phyloP scores from a whole-genome alignment of 2,113 vertebrate species.

The Rhinolophus ferrumequinum region DNA sequence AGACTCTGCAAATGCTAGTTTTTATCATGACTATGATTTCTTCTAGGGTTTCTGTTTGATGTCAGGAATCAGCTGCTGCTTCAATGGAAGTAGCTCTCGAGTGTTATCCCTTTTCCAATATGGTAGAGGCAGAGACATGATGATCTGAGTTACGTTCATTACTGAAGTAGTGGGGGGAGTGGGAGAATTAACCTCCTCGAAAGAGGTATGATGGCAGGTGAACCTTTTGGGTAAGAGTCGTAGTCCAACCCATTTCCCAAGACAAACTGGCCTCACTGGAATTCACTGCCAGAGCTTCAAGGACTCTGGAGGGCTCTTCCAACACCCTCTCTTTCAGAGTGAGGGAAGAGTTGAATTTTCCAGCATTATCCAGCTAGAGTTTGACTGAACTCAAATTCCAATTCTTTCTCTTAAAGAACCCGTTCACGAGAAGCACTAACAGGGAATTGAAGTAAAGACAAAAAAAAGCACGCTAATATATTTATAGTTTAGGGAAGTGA shows the following conservation, averaged over 20 bases:
- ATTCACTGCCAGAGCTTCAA: neutral
- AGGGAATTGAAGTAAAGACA: slow-evolving; percentile 30
- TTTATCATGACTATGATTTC: neutral
- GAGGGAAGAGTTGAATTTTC: neutral
- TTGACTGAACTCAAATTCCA: neutral
- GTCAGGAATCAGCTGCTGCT: neutral
- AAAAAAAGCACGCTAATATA: slow-evolving; percentile 20
- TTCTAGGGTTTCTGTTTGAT: neutral
- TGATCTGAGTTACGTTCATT: neutral
- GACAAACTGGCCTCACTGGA: neutral
- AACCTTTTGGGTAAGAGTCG: neutral
- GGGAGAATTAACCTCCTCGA: neutral
- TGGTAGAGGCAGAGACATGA: neutral
- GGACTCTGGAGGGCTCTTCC: too few relatives aligned
- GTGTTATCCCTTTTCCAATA: neutral
- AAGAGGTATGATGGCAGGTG: neutral
- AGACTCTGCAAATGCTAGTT: neutral
- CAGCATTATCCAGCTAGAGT: neutral
- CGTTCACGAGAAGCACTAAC: neutral
- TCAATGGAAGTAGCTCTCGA: neutral
- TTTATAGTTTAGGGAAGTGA: slow-evolving; percentile 78
- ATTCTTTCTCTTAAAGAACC: slow-evolving; percentile 40
- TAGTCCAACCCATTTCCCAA: neutral
- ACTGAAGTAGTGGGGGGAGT: neutral
- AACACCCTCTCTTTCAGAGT: neutral